These are phyloP conservation scores for Tenodera sinensis DNA, from an alignment of 2,888 invertebrate species.

Conservation along the genomic window DNA sequence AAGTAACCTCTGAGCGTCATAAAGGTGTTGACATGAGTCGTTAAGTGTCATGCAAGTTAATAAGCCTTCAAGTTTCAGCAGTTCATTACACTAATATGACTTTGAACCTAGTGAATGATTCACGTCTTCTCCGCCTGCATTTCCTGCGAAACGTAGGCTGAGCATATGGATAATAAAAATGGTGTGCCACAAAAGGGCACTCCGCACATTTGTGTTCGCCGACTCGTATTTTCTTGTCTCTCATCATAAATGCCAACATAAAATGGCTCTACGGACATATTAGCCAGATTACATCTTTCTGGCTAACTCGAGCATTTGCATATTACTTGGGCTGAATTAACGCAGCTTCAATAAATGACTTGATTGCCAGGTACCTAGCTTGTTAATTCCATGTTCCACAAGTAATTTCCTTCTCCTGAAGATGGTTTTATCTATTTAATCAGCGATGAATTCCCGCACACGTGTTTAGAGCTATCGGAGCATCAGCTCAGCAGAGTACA, in stretches of 20 bases:
- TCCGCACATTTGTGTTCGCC: neutral
- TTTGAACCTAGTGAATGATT: too few relatives aligned
- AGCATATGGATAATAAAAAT: neutral
- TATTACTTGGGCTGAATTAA: neutral
- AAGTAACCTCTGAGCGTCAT: too few relatives aligned
- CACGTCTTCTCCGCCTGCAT: too few relatives aligned
- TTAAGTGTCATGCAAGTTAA: too few relatives aligned
- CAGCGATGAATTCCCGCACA: too few relatives aligned
- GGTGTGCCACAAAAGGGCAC: neutral
- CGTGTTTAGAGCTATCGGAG: neutral
- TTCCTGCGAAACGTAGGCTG: neutral
- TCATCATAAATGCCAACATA: neutral
- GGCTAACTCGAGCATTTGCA: neutral
- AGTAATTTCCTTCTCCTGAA: neutral
- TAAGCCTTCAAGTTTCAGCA: too few relatives aligned
- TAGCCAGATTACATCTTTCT: neutral
- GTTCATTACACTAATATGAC: neutral
- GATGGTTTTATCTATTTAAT: neutral
- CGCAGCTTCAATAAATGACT: neutral
- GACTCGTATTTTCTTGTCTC: neutral
- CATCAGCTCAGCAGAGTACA: neutral
- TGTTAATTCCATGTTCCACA: neutral
- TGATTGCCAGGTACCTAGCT: too few relatives aligned
- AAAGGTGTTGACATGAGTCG: too few relatives aligned
- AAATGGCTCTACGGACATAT: neutral